Evolutionary conservation across 2,888 invertebrate species (phyloP), one percentile per base, ranked within the genome.

Genomic region (Drosophila putrida): DNA sequence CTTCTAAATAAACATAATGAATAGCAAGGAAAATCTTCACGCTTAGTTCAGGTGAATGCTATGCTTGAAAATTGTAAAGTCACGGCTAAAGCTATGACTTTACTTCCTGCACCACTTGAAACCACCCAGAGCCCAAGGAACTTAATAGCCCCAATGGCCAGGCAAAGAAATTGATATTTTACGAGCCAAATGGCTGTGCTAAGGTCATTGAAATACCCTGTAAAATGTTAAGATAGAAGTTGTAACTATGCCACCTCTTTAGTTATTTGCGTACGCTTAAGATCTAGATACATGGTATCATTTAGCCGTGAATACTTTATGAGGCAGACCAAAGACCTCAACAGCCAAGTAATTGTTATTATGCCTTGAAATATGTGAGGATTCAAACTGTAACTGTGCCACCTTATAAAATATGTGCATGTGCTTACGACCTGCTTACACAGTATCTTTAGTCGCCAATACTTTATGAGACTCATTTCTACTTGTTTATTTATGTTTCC

Each of bases 1-100:
- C 58, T 75, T 70, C 63, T 71, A 60, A 67, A 58, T 47, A 71
- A 75, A 58, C 67, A 71, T 67, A 57, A 66, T 70, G 43, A 63
- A 71, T n/a, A 46, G 58, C 31, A 8, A 20, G 46, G n/a, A 58
- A 59, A 58, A 36, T 41, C 50, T 51, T 51, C 9, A 39, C 38
- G n/a, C 33, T 15, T 11, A 25, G 39, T 38, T 47, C 27, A 54
- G 71, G 75, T 64, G 66, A 73, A 72, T 59, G 72, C 44, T 54
- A 46, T 0, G 20, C 20, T 20, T 20, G 20, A 25, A 25, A 36
- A n/a, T 50, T 31, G 20, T 6, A 41, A 53, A 71, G 66, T 71
- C 71, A 71, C 62, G 50, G 28, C 58, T 35, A 41, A 69, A 61
- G 54, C 41, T 6, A 10, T 8, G n/a, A 51, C 9, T 51, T 25